phyloP scores from a whole-genome alignment of 1,140 invertebrate species.

The Trichomalopsis sarcophagae region DNA sequence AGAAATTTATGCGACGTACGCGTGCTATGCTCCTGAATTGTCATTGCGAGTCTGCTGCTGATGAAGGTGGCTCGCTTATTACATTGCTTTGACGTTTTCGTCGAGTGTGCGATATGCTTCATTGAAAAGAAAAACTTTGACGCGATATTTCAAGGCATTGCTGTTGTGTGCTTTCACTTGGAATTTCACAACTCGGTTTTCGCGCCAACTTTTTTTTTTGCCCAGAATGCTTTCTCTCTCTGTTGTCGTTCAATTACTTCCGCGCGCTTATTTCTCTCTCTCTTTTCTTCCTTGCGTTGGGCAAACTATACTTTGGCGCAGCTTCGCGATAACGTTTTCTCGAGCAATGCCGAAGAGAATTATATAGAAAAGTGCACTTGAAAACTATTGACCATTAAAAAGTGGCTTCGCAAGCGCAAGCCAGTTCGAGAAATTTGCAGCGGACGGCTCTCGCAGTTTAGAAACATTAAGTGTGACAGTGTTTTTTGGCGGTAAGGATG shows the following conservation, averaged over 20 bases:
- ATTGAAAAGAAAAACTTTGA: no score
- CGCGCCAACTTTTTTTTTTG: not conserved
- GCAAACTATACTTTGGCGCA: slow-evolving; percentile 17
- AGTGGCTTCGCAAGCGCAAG: not conserved
- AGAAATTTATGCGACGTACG: slow-evolving; percentile 46
- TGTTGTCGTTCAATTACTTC: not conserved
- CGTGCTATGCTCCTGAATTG: not conserved
- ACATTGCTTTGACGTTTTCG: no score
- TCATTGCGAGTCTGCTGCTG: no score
- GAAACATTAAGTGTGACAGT: not conserved
- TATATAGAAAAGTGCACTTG: slow-evolving; percentile 16
- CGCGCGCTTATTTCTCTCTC: not conserved
- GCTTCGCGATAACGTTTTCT: not conserved
- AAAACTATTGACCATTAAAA: slow-evolving; percentile 26
- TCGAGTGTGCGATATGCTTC: no score
- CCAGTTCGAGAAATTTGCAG: not conserved
- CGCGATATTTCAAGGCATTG: not conserved
- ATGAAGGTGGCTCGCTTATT: no score
- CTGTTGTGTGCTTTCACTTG: not conserved
- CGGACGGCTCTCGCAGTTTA: not conserved
- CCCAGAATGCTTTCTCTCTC: no score
- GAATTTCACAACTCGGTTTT: not conserved
- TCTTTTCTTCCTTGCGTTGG: no score
- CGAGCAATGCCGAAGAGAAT: slow-evolving; percentile 2
- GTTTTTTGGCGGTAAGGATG: not conserved